Conservation (phyloP, 2,888 invertebrate species). For the Plebejus anna region DNA sequence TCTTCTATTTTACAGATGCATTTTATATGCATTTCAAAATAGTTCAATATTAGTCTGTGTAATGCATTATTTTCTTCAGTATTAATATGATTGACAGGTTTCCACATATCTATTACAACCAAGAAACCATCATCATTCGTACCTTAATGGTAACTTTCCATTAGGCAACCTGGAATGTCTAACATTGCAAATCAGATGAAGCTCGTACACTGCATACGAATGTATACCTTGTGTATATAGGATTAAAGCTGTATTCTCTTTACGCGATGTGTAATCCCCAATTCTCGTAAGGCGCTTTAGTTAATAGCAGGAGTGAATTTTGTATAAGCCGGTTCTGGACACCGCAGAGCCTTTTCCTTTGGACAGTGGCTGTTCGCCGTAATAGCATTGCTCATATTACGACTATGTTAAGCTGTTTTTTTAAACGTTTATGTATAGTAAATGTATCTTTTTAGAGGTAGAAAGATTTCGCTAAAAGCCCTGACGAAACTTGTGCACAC, state of each 20-base stretch:
- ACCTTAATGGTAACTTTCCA: conserved; percentile 17
- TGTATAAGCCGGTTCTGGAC: conserved; percentile 22
- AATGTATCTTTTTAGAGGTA: neutral
- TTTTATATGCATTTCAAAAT: no score
- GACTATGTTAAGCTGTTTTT: neutral
- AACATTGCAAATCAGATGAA: conserved; percentile 19
- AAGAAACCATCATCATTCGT: neutral
- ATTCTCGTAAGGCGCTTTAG: conserved; percentile 28
- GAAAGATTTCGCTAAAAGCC: neutral
- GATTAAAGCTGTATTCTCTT: neutral
- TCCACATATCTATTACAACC: neutral
- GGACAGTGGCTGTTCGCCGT: neutral
- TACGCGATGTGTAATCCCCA: conserved; percentile 10
- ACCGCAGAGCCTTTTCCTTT: neutral
- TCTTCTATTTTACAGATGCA: neutral
- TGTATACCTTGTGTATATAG: neutral
- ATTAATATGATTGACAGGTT: neutral
- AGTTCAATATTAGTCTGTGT: neutral
- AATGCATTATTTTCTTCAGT: neutral
- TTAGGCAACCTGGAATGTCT: conserved; percentile 8
- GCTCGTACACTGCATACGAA: neutral
- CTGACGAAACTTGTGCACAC: no score
- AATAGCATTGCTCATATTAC: conserved; percentile 6
- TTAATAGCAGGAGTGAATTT: conserved; percentile 28
- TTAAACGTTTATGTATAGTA: neutral